Conservation (phyloP, 2,113 vertebrate species). For the Oncorhynchus tshawytscha region DNA sequence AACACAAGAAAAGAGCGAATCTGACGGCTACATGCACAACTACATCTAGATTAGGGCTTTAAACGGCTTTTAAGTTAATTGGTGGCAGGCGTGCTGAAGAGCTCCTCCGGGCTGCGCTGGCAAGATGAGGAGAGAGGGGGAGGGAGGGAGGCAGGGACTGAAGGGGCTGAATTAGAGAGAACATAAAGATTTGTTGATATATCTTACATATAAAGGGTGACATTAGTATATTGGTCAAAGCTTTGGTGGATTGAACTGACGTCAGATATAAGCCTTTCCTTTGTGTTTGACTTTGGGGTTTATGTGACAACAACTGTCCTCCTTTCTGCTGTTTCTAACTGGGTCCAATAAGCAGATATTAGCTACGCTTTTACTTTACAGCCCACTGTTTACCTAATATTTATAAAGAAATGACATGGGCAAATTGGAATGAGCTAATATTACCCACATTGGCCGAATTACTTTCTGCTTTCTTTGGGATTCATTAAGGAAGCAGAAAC, state of each 20-base stretch:
- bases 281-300: background rate
- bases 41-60: constrained; percentile 32
- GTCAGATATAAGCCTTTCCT: background rate
- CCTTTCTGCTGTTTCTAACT: constrained; percentile 2
- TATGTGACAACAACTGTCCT: background rate
- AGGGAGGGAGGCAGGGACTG: background rate
- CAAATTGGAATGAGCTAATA: no score
- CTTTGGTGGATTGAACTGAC: no score
- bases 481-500: no score
- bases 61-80: constrained; percentile 45
- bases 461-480: no score
- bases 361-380: background rate
- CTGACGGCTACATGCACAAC: constrained; percentile 7
- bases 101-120: constrained; percentile 4
- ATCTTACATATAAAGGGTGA: no score
- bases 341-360: constrained; percentile 7
- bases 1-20: constrained; percentile 4
- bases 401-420: background rate
- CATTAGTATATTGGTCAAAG: no score
- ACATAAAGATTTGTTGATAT: no score
- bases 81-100: constrained; percentile 15
- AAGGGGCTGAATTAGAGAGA: background rate
- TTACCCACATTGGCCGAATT: no score
- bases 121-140: background rate
- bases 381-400: background rate